Evolutionary conservation across 2,888 invertebrate species (phyloP).

Genomic region (Philhelius pedissequus): DNA sequence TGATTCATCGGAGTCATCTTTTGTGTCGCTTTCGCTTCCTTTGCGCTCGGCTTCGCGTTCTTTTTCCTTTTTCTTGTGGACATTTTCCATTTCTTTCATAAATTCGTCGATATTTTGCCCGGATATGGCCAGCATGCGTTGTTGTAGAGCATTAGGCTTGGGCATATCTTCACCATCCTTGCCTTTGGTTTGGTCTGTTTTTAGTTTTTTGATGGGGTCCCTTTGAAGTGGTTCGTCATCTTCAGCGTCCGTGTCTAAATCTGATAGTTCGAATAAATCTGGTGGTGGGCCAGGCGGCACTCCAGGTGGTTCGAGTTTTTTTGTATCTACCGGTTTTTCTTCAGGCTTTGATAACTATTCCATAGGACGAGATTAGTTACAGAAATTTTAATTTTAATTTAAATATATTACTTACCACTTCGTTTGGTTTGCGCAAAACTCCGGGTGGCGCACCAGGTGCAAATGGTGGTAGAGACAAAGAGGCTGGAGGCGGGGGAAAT

Average conservation of each 20-base stretch:
- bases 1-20: slow-evolving; percentile 64
- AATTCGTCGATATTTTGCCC: slow-evolving; percentile 95
- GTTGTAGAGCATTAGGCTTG: slow-evolving; percentile 89
- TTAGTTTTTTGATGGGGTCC: slow-evolving; percentile 73
- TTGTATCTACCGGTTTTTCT: slow-evolving; percentile 73
- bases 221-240: slow-evolving; percentile 75
- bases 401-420: slow-evolving; percentile 74
- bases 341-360: slow-evolving; percentile 65
- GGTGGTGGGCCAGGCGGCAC: slow-evolving; percentile 93
- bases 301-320: slow-evolving; percentile 86
- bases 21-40: slow-evolving; percentile 70
- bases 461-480: slow-evolving; percentile 76
- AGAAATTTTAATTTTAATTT: background rate
- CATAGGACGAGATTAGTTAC: slow-evolving; percentile 30
- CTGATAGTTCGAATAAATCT: slow-evolving; percentile 84
- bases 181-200: slow-evolving; percentile 76
- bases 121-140: slow-evolving; percentile 92
- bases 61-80: slow-evolving; percentile 86
- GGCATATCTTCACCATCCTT: slow-evolving; percentile 70
- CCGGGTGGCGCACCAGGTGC: slow-evolving; percentile 83
- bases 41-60: slow-evolving; percentile 81
- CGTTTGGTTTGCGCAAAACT: slow-evolving; percentile 88
- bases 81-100: slow-evolving; percentile 95
- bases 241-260: slow-evolving; percentile 80
- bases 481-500: slow-evolving; percentile 76